Evolutionary conservation across 2,113 vertebrate species (phyloP).

Genomic region (Vimba vimba): DNA sequence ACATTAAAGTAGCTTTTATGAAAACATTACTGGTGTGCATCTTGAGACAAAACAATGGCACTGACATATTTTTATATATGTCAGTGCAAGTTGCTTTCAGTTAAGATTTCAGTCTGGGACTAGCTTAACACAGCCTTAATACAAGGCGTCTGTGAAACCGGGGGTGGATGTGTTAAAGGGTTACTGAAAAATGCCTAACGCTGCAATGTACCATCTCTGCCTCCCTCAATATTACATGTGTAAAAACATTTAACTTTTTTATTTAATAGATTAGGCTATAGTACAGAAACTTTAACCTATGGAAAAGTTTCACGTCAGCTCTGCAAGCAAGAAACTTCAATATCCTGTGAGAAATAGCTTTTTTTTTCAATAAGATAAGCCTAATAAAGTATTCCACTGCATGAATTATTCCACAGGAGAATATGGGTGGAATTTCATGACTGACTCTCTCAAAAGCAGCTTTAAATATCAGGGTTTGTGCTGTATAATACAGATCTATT

Average conservation of each 20-base stretch:
- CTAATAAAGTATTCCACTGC: neutral
- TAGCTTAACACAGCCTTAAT: too few species aligned
- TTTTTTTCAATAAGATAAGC: neutral
- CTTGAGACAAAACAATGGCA: too few species aligned
- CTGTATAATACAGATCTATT: neutral
- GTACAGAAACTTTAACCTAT: neutral
- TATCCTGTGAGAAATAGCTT: neutral
- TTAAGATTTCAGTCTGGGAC: too few species aligned
- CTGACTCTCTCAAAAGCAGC: neutral
- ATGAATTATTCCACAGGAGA: constrained; percentile 10
- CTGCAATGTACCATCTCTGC: neutral
- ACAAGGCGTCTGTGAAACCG: too few species aligned
- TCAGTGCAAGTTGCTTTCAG: too few species aligned
- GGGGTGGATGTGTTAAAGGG: too few species aligned
- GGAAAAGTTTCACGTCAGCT: neutral
- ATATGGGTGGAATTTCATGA: neutral
- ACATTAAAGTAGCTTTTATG: too few species aligned
- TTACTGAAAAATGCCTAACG: neutral
- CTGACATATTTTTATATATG: too few species aligned
- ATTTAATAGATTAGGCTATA: neutral
- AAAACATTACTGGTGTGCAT: too few species aligned
- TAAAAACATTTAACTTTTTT: neutral
- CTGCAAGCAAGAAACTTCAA: neutral
- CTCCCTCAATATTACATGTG: neutral
- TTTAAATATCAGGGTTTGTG: neutral